Evolutionary conservation across 2,113 vertebrate species (phyloP).

Genomic region (Cephalopterus ornatus): DNA sequence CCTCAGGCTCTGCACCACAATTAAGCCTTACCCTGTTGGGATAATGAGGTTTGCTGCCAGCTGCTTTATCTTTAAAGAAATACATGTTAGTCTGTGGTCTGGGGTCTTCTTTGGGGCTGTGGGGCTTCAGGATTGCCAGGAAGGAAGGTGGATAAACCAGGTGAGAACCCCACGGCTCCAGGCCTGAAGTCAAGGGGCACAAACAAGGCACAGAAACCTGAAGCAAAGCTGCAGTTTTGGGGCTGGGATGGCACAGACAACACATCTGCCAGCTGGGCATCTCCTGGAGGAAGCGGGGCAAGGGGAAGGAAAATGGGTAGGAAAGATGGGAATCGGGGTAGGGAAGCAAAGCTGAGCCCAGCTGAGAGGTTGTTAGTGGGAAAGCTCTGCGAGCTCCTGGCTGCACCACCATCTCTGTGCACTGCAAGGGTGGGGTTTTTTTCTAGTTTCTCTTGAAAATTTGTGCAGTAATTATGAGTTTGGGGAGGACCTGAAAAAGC

Average conservation of each 20-base stretch:
- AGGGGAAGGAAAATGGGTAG: background rate
- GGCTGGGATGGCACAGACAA: background rate
- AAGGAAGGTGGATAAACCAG: background rate
- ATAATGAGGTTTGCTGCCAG: background rate
- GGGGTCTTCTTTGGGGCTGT: background rate
- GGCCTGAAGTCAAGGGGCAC: background rate
- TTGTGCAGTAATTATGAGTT: background rate
- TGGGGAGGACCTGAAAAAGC: background rate
- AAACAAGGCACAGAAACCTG: background rate
- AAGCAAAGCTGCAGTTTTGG: background rate
- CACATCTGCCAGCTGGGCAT: accelerated
- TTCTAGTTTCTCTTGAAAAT: background rate
- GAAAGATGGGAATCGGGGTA: background rate
- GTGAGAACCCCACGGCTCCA: background rate
- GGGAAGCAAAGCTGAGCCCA: background rate
- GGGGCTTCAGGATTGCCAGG: background rate
- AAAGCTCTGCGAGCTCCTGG: background rate
- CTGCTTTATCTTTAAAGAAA: background rate
- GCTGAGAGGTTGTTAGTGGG: background rate
- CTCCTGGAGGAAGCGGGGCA: background rate
- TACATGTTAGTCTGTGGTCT: background rate
- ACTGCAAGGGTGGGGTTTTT: too few species aligned
- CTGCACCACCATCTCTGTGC: background rate
- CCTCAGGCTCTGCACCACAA: background rate
- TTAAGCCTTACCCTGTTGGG: background rate